phyloP scores from a whole-genome alignment of 1,140 invertebrate species.

The Heliconius congener region DNA sequence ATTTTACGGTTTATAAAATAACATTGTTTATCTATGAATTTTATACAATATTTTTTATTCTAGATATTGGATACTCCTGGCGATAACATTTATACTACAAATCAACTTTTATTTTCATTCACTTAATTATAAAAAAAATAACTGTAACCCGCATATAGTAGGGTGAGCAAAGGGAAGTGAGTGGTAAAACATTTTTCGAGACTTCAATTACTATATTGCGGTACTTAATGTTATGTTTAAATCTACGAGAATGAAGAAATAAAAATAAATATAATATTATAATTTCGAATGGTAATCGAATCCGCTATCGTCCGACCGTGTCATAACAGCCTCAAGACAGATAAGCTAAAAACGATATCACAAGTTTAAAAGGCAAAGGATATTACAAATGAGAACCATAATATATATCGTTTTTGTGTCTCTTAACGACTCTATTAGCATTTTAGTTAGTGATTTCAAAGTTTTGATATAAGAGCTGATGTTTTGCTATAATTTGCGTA shows the following conservation, averaged over 20 bases:
- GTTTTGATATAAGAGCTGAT: slow-evolving; percentile 4
- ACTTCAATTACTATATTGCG: too few species aligned
- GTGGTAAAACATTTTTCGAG: too few species aligned
- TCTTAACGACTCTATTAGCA: neutral
- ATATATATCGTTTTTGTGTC: neutral
- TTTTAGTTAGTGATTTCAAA: neutral
- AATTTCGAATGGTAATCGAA: neutral
- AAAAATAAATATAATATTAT: too few species aligned
- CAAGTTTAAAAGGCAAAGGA: neutral
- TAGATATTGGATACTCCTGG: too few species aligned
- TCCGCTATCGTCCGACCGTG: neutral
- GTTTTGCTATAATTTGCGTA: neutral
- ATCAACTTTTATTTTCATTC: too few species aligned
- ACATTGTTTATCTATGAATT: neutral
- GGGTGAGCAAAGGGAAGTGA: too few species aligned
- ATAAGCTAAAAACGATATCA: neutral
- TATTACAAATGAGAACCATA: neutral
- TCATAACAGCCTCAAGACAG: neutral
- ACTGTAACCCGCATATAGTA: too few species aligned
- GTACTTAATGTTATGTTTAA: too few species aligned
- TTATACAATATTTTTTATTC: too few species aligned
- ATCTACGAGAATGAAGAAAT: too few species aligned
- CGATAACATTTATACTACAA: too few species aligned
- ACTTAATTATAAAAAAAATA: too few species aligned
- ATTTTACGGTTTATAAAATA: neutral